Evolutionary conservation across 2,113 vertebrate species (phyloP), one percentile per base, ranked within the genome.

Genomic region (Argyrosomus japonicus): DNA sequence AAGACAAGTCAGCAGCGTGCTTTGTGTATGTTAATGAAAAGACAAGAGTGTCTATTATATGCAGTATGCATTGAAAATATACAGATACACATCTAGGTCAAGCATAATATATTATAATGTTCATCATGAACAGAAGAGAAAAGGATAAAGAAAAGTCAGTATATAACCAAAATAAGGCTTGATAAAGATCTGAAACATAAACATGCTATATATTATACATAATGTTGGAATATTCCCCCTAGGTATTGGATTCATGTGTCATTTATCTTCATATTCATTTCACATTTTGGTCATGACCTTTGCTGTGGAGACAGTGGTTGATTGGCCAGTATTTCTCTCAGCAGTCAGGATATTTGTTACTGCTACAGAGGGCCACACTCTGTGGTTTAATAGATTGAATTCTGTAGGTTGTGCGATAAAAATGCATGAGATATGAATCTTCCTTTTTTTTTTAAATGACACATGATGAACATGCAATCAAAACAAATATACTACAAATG

Each of bases 251-350:
- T 84, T 84, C 61, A 63, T 82, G 72, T 88, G 86, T 89, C 88
- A 91, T 94, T 89, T 87, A 89, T 94, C 93, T 93, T 93, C 80
- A 92, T 93, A 89, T 91, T 89, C 90, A 91, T 89, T 93, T 91
- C 89, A 89, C 90, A 89, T 90, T 90, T 91, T 91, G 89, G 90
- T 94, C 90, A 86, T 93, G 93, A 94, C 93, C 93, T 94, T 93
- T 93, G 84, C 69, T 54, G 84, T 14, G 81, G 84, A 93, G 90
- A 91, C 91, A 90, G 74, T 86, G 88, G 80, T 90, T 93, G 92
- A 94, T 93, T 92, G 93, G 91, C 81, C 81, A 23, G 89, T 81
- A 83, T 79, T 83, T 91, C 73, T 67, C 82, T 87, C 74, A 4
- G 84, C 86, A 68, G 54, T 90, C 80, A 64, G 89, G 63, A 54